A percentile compares a stretch with the other conserved stretches of the same genome.
Evolutionary conservation across 2,113 vertebrate species (phyloP).

Genomic region (Ploceus nigricollis): DNA sequence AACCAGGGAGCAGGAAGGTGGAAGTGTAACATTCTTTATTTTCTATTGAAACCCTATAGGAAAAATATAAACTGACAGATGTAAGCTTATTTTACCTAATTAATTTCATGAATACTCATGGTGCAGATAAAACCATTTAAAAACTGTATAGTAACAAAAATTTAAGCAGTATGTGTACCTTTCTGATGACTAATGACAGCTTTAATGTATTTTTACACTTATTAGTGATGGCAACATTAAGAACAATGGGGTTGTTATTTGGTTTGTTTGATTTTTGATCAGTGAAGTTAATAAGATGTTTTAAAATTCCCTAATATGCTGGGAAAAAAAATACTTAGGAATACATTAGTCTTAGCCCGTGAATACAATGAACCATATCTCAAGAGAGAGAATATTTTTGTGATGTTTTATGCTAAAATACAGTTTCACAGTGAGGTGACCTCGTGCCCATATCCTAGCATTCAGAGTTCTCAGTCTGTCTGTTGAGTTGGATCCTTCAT

Average conservation of each 20-base stretch:
- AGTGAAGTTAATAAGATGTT: neutral
- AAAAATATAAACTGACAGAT: neutral
- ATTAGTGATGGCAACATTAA: neutral
- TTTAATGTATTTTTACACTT: neutral
- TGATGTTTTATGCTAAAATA: neutral
- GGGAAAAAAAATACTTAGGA: neutral
- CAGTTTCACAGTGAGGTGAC: neutral
- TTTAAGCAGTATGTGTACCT: neutral
- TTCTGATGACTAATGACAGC: neutral
- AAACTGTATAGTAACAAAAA: neutral
- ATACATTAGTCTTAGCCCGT: neutral
- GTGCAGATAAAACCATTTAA: neutral
- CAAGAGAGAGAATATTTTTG: neutral
- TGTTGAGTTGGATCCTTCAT: neutral
- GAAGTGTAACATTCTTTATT: neutral
- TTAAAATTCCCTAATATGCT: neutral
- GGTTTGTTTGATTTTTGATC: neutral
- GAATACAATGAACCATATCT: neutral
- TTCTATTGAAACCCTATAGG: neutral
- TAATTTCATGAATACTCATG: neutral
- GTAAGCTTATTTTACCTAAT: neutral
- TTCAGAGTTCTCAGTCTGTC: neutral
- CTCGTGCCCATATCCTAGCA: neutral
- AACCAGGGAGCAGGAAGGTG: neutral
- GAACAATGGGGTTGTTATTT: neutral